A percentile compares a stretch with the other conserved stretches of the same genome.
phyloP scores from a whole-genome alignment of 2,888 invertebrate genomes.

The Cheilosia scutellata region DNA sequence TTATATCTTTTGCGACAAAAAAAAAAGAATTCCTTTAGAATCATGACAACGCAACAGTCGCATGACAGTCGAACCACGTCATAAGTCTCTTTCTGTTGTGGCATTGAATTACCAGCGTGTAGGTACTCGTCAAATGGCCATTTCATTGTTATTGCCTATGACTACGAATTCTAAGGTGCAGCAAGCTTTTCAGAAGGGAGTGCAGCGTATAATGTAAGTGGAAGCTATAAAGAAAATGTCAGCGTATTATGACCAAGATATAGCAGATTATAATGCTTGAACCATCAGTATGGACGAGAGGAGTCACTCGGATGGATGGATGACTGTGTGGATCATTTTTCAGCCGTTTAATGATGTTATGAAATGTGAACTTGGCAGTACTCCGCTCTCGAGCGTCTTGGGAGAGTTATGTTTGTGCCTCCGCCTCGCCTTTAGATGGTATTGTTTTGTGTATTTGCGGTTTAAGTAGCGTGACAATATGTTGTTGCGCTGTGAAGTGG shows the following conservation, averaged over 20 bases:
- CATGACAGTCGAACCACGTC: slow-evolving; percentile 31
- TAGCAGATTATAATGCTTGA: neutral
- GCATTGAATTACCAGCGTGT: slow-evolving; percentile 44
- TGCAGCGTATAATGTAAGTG: slow-evolving; percentile 2
- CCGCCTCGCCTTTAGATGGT: neutral
- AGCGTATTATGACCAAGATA: slow-evolving; percentile 28
- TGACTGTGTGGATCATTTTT: slow-evolving; percentile 47
- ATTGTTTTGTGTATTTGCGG: slow-evolving; percentile 7
- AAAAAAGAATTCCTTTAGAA: neutral
- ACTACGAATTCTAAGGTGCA: slow-evolving; percentile 37
- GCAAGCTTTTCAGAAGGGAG: slow-evolving; percentile 17
- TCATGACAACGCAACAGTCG: slow-evolving; percentile 6
- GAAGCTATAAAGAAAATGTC: slow-evolving; percentile 32
- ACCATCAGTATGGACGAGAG: neutral
- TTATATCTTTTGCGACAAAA: neutral
- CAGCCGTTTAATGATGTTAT: slow-evolving; percentile 56
- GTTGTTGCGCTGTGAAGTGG: slow-evolving; percentile 38
- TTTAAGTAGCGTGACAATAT: slow-evolving; percentile 49
- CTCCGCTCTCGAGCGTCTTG: slow-evolving; percentile 20
- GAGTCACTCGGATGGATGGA: slow-evolving; percentile 22
- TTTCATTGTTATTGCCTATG: slow-evolving; percentile 25
- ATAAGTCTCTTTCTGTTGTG: slow-evolving; percentile 13
- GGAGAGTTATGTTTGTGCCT: slow-evolving; percentile 6
- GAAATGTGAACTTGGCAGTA: slow-evolving; percentile 52
- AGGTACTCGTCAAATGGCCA: slow-evolving; percentile 20